Percentiles rank a stretch among this genome's conserved stretches.
Conservation (phyloP, 1,140 invertebrate species). For the Drosophila repleta region DNA sequence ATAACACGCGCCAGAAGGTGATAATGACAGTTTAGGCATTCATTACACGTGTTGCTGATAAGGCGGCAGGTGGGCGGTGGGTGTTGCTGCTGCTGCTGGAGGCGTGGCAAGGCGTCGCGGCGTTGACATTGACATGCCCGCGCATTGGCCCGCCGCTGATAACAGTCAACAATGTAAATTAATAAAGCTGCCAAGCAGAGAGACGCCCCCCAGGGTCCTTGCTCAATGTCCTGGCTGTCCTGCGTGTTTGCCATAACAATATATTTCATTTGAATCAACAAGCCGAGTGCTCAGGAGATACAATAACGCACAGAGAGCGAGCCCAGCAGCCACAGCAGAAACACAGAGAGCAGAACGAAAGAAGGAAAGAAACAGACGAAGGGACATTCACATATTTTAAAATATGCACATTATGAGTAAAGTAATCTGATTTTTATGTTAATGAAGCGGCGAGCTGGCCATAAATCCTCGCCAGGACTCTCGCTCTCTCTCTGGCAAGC, state of each 20-base stretch:
- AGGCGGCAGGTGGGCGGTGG: slow-evolving; percentile 34
- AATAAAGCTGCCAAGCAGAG: slow-evolving; percentile 76
- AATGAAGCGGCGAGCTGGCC: slow-evolving; percentile 66
- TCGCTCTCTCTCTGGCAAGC: slow-evolving; percentile 20
- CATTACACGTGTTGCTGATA: slow-evolving; percentile 83
- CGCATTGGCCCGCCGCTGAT: slow-evolving; percentile 56
- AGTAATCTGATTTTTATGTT: slow-evolving; percentile 81
- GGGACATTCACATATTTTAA: slow-evolving; percentile 61
- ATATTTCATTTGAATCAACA: slow-evolving; percentile 80
- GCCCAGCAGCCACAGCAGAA: too few species aligned
- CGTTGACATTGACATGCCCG: slow-evolving; percentile 61
- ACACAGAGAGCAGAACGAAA: not conserved
- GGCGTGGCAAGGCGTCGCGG: not conserved
- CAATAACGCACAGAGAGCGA: not conserved
- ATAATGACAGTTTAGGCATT: slow-evolving; percentile 83
- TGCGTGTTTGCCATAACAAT: slow-evolving; percentile 80
- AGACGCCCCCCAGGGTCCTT: slow-evolving; percentile 48
- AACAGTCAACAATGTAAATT: slow-evolving; percentile 83
- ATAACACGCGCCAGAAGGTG: slow-evolving; percentile 64
- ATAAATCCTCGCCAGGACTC: slow-evolving; percentile 56
- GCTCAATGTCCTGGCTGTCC: slow-evolving; percentile 53
- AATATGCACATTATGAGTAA: slow-evolving; percentile 77
- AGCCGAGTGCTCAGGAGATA: slow-evolving; percentile 41
- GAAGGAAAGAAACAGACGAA: slow-evolving; percentile 20
- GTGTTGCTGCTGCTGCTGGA: not conserved